Evolutionary conservation across 2,888 invertebrate genomes (phyloP).

Genomic region (Resseliella maxima): DNA sequence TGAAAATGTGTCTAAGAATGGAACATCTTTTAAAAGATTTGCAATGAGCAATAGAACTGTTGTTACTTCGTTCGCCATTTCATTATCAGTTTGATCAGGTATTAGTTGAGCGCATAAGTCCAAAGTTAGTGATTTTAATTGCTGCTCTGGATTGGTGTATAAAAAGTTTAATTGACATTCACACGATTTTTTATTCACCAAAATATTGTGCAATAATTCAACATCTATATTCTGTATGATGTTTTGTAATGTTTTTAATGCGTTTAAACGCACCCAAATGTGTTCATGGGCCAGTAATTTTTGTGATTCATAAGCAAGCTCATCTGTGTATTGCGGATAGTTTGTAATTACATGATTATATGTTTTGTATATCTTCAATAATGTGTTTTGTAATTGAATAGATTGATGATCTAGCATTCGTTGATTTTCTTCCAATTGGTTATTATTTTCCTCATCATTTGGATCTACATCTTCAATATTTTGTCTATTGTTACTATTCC

Average conservation of each 20-base stretch:
- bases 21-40: conserved; percentile 73
- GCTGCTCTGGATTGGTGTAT: conserved; percentile 72
- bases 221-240: conserved; percentile 75
- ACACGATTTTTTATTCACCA: conserved; percentile 62
- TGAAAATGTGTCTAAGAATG: conserved; percentile 64
- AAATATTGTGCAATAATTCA: conserved; percentile 69
- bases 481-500: conserved; percentile 64
- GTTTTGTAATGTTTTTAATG: conserved; percentile 80
- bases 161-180: conserved; percentile 68
- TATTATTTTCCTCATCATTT: conserved; percentile 56
- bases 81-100: conserved; percentile 74
- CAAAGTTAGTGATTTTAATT: conserved; percentile 75
- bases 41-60: conserved; percentile 78
- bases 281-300: conserved; percentile 83
- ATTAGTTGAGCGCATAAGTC: conserved; percentile 82
- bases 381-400: conserved; percentile 78
- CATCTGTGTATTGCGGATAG: conserved; percentile 69
- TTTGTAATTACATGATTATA: conserved; percentile 71
- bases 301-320: conserved; percentile 76
- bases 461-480: conserved; percentile 56
- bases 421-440: conserved; percentile 71
- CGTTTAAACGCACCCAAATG: conserved; percentile 84
- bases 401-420: conserved; percentile 78
- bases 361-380: conserved; percentile 75
- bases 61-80: conserved; percentile 78